Conservation (phyloP, 2,113 vertebrate genomes). For the Anser cygnoides region DNA sequence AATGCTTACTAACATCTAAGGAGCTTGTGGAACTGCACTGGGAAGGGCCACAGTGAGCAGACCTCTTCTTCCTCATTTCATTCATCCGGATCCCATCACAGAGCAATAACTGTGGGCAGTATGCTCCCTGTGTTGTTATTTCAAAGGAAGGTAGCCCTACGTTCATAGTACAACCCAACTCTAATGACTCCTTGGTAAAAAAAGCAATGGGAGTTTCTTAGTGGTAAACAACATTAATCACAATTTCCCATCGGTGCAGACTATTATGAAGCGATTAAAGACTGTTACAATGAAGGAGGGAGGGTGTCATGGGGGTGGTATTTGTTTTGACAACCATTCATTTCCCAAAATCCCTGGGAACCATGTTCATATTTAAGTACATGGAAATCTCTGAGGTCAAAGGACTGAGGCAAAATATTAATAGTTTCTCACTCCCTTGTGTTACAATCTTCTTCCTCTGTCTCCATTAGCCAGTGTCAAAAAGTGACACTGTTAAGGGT, state of each 20-base stretch:
- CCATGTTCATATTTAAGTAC: slow-evolving; percentile 56
- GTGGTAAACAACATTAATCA: slow-evolving; percentile 47
- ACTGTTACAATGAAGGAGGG: slow-evolving; percentile 44
- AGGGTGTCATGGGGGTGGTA: slow-evolving; percentile 6
- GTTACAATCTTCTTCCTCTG: not conserved
- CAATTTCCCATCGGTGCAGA: slow-evolving; percentile 29
- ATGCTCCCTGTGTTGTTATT: not conserved
- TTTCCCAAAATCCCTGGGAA: slow-evolving; percentile 69
- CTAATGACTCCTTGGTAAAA: slow-evolving; percentile 25
- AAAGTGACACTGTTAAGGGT: not conserved
- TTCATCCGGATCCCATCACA: not conserved
- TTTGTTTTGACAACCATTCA: slow-evolving; percentile 56
- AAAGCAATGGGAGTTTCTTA: slow-evolving; percentile 19
- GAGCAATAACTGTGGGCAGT: not conserved
- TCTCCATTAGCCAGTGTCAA: not conserved
- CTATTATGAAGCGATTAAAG: slow-evolving; percentile 58
- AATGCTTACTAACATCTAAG: not conserved
- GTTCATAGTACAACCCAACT: not conserved
- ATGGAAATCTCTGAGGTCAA: slow-evolving; percentile 48
- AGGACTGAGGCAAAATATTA: not conserved
- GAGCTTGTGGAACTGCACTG: not conserved
- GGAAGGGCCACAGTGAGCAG: not conserved
- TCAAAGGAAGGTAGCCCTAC: not conserved
- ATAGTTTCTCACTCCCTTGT: slow-evolving; percentile 37
- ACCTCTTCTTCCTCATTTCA: not conserved